Evolutionary conservation across 1,140 invertebrate species (phyloP), one percentile per base, ranked within the genome.

Genomic region (Ylistrum balloti): DNA sequence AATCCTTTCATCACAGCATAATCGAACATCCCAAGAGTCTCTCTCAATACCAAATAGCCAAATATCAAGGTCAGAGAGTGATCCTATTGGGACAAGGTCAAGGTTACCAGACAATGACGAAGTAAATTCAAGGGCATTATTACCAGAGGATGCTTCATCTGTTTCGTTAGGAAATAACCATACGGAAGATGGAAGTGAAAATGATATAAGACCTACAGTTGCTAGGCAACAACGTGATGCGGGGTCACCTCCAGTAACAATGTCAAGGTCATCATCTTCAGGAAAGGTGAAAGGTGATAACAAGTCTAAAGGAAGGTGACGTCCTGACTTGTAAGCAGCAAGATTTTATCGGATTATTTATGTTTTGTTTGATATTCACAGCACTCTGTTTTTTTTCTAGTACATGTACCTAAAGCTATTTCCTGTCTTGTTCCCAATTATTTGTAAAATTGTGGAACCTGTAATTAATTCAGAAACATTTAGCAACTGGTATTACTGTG

Each of bases 241-340:
- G 28, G 56, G 56, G 56, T 74, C 56, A 28, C n/a, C 56, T 74
- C 56, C 56, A 74, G 56, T 74, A 5, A 74, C 56, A 74, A 74
- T 74, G 56, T 74, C 56, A 74, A 74, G 56, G 56, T 74, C 56
- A 28, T 74, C 56, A 74, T 74, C 56, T 22, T 74, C 56, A 74
- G 56, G 56, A 74, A 74, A 74, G 56, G 56, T 74, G n/a, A 74
- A 74, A 74, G n/a, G 56, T 74, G 56, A 74, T n/a, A 74, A 74
- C 28, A 74, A 74, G 17, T 28, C 56, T 28, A 74, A 74, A 28
- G 56, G 56, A 7, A 74, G 56, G 56, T 74, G 56, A 74, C 56
- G n/a, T n/a, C 56, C 56, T 74, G 56, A 74, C 56, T 74, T 28
- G 5, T 9, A 45, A 1, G 41, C 41, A 45, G 3, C 22, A 28